phyloP scores from a whole-genome alignment of 2,113 vertebrate genomes.

The Arvicanthis niloticus region DNA sequence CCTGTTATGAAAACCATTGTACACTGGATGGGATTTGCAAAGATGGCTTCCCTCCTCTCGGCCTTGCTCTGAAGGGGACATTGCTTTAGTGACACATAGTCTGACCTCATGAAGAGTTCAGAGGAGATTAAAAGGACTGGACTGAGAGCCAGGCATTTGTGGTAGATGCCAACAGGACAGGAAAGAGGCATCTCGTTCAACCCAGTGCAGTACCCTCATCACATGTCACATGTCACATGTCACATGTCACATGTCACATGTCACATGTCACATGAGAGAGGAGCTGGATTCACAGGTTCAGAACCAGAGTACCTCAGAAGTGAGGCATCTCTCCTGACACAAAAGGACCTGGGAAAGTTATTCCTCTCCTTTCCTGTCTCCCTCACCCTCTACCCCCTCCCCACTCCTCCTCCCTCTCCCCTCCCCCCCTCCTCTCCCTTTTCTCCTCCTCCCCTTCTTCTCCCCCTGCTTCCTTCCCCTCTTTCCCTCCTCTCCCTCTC shows the following conservation, averaged over 20 bases:
- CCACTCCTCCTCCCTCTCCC: background rate
- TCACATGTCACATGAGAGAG: background rate
- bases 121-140: background rate
- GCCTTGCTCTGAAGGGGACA: background rate
- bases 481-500: background rate
- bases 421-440: fast-evolving
- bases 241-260: fast-evolving
- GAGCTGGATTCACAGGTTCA: background rate
- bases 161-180: background rate
- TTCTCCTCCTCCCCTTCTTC: fast-evolving
- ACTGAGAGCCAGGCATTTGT: fast-evolving
- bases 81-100: too few relatives aligned
- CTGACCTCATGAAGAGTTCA: background rate
- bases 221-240: fast-evolving
- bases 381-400: too few relatives aligned
- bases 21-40: background rate
- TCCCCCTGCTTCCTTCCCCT: background rate
- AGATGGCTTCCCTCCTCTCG: background rate
- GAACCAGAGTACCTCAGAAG: background rate
- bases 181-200: background rate
- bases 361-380: background rate
- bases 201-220: fast-evolving
- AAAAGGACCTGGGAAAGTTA: background rate
- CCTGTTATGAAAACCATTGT: background rate
- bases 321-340: background rate